Base-by-base conservation (phyloP, 2,888 invertebrate genomes). In the Habrosyne pyritoides region DNA sequence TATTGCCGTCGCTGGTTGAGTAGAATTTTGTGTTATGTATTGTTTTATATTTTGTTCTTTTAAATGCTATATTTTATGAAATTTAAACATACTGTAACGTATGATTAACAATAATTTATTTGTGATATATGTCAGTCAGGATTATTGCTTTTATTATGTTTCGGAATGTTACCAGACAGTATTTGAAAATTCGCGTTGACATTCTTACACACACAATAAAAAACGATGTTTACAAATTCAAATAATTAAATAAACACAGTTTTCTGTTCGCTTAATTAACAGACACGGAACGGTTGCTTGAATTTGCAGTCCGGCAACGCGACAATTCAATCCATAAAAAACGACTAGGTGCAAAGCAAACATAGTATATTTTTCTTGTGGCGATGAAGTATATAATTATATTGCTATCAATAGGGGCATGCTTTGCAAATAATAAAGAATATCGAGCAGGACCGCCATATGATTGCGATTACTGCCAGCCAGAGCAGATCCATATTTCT, bases 401-500 rank as follows among this genome's bases (percentile, higher is more conserved):
- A 7, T 42, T 42, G 42, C 42, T 42, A n/a, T 42, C 42, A 18
- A n/a, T 42, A 1, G 42, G 42, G 2, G 42, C 8, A 42, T 18
- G 42, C 18, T 42, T 42, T 42, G 42, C 42, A 2, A 42, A 42
- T 42, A 42, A 42, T 8, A 42, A 1, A 18, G 18, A 8, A 42
- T 42, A 42, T 42, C 42, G 42, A 18, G 42, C n/a, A 18, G 42
- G 42, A 42, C 42, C 42, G 2, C 18, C 18, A 1, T 42, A 42
- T 42, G 42, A 42, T 18, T 42, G 42, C 42, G 8, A 60, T 14
- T 74, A 85, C 67, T 94, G 93, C 74, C 95, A 95, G 79, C 95
- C 95, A 0, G 95, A 95, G 78, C 95, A 95, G 81, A 85, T 95
- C 2, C 95, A 95, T 75, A 86, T 95, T 58, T 83, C 22, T 10